Percentiles rank a stretch among this genome's conserved stretches.
Conservation (phyloP, 2,113 vertebrate genomes). For the Cyanoliseus patagonus region DNA sequence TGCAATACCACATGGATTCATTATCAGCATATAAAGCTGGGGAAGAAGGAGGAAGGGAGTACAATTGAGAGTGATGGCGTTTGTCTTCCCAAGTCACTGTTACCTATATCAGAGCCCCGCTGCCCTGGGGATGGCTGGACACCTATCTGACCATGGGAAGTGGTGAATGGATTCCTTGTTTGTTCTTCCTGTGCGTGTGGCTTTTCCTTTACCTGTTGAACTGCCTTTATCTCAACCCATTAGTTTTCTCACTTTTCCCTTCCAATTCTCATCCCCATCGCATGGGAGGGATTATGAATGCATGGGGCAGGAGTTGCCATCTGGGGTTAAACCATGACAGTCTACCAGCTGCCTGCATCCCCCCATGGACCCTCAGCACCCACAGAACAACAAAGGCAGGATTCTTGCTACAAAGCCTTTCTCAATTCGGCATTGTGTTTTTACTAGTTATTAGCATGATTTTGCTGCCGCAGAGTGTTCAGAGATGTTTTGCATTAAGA, state of each 20-base stretch:
- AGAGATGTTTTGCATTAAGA: neutral
- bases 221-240: neutral
- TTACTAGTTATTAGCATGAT: neutral
- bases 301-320: neutral
- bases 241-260: neutral
- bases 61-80: neutral
- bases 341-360: neutral
- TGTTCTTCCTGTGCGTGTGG: neutral
- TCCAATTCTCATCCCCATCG: neutral
- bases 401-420: neutral
- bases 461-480: accelerated
- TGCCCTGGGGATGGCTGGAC: neutral
- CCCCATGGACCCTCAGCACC: neutral
- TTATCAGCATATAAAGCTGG: neutral
- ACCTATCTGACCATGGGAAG: neutral
- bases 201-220: neutral
- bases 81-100: neutral
- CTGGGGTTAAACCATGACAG: neutral
- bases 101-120: neutral
- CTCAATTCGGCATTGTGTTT: neutral
- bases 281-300: neutral
- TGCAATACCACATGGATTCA: neutral
- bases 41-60: neutral
- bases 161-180: neutral
- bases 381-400: neutral